Conservation (phyloP, 1,140 invertebrate genomes). For the Luehdorfia chinensis region DNA sequence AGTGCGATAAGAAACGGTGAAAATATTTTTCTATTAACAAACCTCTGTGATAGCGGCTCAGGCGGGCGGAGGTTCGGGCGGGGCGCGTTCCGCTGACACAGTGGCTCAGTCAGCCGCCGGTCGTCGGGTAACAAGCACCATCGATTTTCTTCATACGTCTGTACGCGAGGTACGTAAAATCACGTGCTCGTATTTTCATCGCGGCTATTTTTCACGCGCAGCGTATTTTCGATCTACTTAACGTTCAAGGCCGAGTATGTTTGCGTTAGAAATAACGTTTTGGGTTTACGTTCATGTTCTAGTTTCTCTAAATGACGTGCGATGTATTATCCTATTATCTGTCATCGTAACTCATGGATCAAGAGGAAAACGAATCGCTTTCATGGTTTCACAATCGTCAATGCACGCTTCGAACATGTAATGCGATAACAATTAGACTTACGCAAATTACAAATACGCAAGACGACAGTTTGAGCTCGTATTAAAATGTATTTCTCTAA, state of each 20-base stretch:
- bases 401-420: constrained; percentile 45
- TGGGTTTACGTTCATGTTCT: constrained; percentile 44
- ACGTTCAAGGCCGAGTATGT: constrained; percentile 71
- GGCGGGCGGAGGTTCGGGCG: constrained; percentile 59
- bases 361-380: constrained; percentile 53
- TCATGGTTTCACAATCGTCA: constrained; percentile 46
- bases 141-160: constrained; percentile 65
- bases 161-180: constrained; percentile 68
- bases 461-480: background rate
- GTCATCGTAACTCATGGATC: constrained; percentile 28
- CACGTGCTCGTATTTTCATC: constrained; percentile 70
- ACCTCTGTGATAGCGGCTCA: constrained; percentile 52
- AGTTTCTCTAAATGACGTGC: constrained; percentile 40
- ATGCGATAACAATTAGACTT: constrained; percentile 32
- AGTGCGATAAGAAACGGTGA: constrained; percentile 48
- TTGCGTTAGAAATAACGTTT: constrained; percentile 55
- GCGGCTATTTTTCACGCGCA: constrained; percentile 68
- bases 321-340: constrained; percentile 24
- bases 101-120: constrained; percentile 68
- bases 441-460: background rate
- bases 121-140: constrained; percentile 66
- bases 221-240: constrained; percentile 69
- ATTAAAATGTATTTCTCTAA: no score
- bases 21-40: constrained; percentile 50
- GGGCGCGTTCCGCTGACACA: constrained; percentile 70